Conservation (phyloP, 2,888 invertebrate genomes). For the Falcaria lacertinaria region DNA sequence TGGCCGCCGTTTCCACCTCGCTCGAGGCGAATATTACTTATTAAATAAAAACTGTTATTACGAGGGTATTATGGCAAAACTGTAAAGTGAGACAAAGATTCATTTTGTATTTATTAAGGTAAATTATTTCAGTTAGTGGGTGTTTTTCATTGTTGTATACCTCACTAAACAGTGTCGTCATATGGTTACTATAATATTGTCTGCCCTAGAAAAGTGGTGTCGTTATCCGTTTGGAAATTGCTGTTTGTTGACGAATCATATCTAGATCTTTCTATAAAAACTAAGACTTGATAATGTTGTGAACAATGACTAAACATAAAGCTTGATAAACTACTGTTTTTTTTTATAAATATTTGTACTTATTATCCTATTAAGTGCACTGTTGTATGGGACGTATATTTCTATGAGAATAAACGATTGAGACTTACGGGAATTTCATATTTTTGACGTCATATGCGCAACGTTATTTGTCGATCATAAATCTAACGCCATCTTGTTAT, state of each 20-base stretch:
- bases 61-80: background rate
- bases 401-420: too few relatives aligned
- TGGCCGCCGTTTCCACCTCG: conserved; percentile 55
- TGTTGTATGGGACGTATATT: too few relatives aligned
- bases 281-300: too few relatives aligned
- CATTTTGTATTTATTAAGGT: background rate
- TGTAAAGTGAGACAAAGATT: background rate
- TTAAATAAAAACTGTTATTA: conserved; percentile 28
- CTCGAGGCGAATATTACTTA: conserved; percentile 39
- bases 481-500: background rate
- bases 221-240: background rate
- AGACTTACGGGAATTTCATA: too few relatives aligned
- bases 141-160: background rate
- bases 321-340: too few relatives aligned
- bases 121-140: background rate
- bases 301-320: too few relatives aligned
- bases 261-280: too few relatives aligned
- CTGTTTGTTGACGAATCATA: background rate
- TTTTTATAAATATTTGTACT: too few relatives aligned
- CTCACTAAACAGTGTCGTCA: background rate
- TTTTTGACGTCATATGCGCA: too few relatives aligned
- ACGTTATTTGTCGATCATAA: too few relatives aligned
- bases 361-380: too few relatives aligned
- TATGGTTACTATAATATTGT: background rate
- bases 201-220: background rate